phyloP scores from a whole-genome alignment of 2,113 vertebrate species.

The Pelobates fuscus region DNA sequence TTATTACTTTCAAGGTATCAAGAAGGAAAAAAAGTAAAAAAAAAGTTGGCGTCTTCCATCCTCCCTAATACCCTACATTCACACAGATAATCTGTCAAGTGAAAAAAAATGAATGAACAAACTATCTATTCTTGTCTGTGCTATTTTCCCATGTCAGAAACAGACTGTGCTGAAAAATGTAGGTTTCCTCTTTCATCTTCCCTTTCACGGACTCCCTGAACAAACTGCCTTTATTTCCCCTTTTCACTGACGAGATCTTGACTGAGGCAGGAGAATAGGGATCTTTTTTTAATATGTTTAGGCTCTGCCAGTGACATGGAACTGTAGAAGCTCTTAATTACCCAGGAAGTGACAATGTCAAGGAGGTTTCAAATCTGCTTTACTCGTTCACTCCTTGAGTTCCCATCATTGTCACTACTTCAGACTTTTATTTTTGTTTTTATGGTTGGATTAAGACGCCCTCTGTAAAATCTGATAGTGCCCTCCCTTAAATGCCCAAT shows the following conservation, averaged over 20 bases:
- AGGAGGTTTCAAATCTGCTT: conserved; percentile 56
- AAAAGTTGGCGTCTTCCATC: conserved; percentile 56
- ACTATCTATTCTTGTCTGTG: conserved; percentile 70
- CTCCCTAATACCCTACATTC: conserved; percentile 58
- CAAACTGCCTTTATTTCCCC: conserved; percentile 73
- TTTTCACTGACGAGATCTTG: conserved; percentile 60
- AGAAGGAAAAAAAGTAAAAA: conserved; percentile 40
- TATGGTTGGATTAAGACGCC: neutral
- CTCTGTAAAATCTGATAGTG: no score
- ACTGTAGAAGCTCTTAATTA: conserved; percentile 70
- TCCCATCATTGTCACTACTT: conserved; percentile 60
- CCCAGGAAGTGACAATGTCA: conserved; percentile 67
- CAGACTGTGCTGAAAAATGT: conserved; percentile 70
- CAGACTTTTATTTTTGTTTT: conserved; percentile 4
- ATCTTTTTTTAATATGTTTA: conserved; percentile 60
- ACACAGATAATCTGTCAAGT: conserved; percentile 70
- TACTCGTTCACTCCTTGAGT: conserved; percentile 56
- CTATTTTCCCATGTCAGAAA: conserved; percentile 75
- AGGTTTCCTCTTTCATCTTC: conserved; percentile 71
- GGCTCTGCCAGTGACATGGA: conserved; percentile 56
- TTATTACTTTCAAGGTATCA: conserved; percentile 57
- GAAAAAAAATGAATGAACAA: conserved; percentile 66
- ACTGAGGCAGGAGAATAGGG: conserved; percentile 59
- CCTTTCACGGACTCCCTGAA: conserved; percentile 65
- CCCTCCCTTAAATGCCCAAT: no score